Conservation (phyloP, 1,140 invertebrate genomes). For the Agraylea sexmaculata region DNA sequence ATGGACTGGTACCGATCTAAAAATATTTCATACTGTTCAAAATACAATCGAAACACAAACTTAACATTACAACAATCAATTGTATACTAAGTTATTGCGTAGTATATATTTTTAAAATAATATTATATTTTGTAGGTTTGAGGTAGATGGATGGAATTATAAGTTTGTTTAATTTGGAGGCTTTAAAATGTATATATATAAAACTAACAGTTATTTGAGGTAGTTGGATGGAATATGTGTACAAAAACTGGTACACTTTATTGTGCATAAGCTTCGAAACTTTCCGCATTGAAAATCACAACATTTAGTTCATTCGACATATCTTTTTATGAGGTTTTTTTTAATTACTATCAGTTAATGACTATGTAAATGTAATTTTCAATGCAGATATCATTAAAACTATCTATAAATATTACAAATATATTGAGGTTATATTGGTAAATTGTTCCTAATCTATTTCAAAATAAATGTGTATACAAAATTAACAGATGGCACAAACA, state of each 20-base stretch:
- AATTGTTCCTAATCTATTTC: slow-evolving; percentile 6
- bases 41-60: slow-evolving; percentile 7
- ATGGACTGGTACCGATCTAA: slow-evolving; percentile 14
- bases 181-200: slow-evolving; percentile 23
- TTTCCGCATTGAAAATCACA: slow-evolving; percentile 3
- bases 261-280: not conserved
- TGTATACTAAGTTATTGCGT: slow-evolving; percentile 19
- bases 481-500: slow-evolving; percentile 21
- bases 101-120: slow-evolving; percentile 18
- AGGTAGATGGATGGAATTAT: slow-evolving; percentile 47
- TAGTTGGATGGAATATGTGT: slow-evolving; percentile 44
- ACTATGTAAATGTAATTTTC: slow-evolving; percentile 10
- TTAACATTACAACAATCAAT: not conserved
- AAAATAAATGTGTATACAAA: slow-evolving; percentile 12
- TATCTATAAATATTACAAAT: slow-evolving; percentile 6
- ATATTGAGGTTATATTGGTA: slow-evolving; percentile 2
- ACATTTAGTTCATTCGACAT: slow-evolving; percentile 2
- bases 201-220: slow-evolving; percentile 33
- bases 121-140: slow-evolving; percentile 40
- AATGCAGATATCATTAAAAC: slow-evolving; percentile 4
- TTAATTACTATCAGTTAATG: slow-evolving; percentile 9
- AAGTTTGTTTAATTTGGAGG: slow-evolving; percentile 38
- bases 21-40: slow-evolving; percentile 14
- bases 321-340: slow-evolving; percentile 6
- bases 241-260: slow-evolving; percentile 20